phyloP scores from a whole-genome alignment of 2,113 vertebrate species.

The Dipodomys spectabilis region DNA sequence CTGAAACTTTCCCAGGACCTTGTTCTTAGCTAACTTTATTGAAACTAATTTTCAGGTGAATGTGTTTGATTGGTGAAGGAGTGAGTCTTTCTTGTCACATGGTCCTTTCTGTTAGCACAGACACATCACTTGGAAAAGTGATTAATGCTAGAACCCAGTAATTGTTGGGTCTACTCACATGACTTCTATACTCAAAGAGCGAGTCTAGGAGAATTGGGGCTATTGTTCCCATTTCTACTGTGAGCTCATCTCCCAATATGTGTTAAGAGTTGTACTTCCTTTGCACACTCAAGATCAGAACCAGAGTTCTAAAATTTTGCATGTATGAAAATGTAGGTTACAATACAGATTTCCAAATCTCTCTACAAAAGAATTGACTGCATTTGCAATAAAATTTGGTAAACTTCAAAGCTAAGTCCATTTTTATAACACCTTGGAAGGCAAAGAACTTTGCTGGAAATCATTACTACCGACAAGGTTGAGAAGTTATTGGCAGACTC shows the following conservation, averaged over 20 bases:
- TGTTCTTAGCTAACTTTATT: not conserved
- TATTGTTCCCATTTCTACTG: not conserved
- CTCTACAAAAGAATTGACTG: not conserved
- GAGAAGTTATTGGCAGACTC: not conserved
- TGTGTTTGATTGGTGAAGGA: too few species aligned
- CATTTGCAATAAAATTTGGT: not conserved
- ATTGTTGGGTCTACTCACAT: not conserved
- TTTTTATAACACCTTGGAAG: not conserved
- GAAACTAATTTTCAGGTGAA: not conserved
- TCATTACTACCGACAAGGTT: not conserved
- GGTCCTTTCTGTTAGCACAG: not conserved
- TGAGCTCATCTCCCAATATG: not conserved
- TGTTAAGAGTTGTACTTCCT: not conserved
- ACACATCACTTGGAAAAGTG: not conserved
- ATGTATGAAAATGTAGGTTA: not conserved
- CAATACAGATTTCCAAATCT: not conserved
- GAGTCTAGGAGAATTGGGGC: not conserved
- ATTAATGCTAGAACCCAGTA: not conserved
- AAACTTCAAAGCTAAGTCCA: not conserved
- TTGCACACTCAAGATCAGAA: not conserved
- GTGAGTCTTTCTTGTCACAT: not conserved
- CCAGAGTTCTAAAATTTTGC: not conserved
- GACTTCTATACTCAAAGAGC: not conserved
- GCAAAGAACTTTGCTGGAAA: too few species aligned
- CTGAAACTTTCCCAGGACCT: not conserved